Base-by-base conservation (phyloP, 2,888 invertebrate genomes). In the Drosophila lutescens region DNA sequence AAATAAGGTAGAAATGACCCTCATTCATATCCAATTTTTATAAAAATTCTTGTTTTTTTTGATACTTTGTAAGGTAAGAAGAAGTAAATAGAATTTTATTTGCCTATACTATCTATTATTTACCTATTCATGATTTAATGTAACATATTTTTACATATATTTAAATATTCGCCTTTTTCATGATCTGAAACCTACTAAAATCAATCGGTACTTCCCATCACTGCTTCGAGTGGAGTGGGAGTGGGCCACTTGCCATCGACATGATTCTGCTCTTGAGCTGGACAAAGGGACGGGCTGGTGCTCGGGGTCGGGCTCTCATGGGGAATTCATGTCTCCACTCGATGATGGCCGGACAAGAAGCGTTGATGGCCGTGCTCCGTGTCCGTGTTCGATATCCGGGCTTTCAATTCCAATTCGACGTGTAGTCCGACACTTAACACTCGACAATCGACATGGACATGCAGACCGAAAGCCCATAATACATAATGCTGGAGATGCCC, bases 261-360 rank as follows among this genome's bases (percentile, higher is more conserved):
- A 72, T 55, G 74, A 51, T 47, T 51, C 54, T 58, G 57, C 58
- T 69, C 61, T 75, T 30, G 17, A 55, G 34, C 6, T 10, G 40
- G 51, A 49, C 65, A 65, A 51, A 51, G 50, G 34, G 12, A 15
- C 6, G 32, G 34, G 41, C 12, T 20, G 43, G 34, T 0, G 12
- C 34, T 12, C 26, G 12, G 51, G 43, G 23, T 4, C 23, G 23
- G 26, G 20, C 26, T 41, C 74, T 57, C 68, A 41, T 68, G 61
- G 60, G 60, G 57, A 53, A 68, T 58, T 54, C 74, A 58, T 74
- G 61, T 57, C 57, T 50, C 46, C 74, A 73, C 74, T 74, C 74
- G n/a, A 47, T 43, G n/a, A 47, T 43, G 44, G 49, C 40, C 57
- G 34, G 53, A 68, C 68, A 58, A 40, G 59, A 32, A 36, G 57